A percentile compares a stretch with the other conserved stretches of the same genome.
Conservation (phyloP, 1,140 invertebrate species). For the Tetramorium parvispinum region DNA sequence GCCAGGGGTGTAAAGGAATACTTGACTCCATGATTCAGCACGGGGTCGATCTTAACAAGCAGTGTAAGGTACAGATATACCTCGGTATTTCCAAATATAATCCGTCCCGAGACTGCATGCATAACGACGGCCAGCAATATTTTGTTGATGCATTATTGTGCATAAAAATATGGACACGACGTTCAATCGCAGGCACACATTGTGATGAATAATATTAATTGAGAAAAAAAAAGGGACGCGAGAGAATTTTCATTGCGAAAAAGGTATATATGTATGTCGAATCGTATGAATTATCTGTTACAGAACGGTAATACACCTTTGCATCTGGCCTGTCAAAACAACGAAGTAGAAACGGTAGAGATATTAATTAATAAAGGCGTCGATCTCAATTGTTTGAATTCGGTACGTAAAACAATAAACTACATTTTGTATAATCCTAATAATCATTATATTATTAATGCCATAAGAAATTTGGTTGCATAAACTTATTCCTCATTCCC, state of each 20-base stretch:
- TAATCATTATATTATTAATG: neutral
- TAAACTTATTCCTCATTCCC: neutral
- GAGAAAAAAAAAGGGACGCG: neutral
- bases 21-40: constrained; percentile 89
- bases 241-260: neutral
- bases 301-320: constrained; percentile 92
- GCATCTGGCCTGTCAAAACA: constrained; percentile 91
- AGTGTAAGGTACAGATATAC: constrained; percentile 88
- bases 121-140: neutral
- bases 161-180: neutral
- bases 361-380: constrained; percentile 90
- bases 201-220: neutral
- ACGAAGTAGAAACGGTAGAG: constrained; percentile 90
- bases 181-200: neutral
- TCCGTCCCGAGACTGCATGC: neutral
- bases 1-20: constrained; percentile 90
- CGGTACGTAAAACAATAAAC: constrained; percentile 86
- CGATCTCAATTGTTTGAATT: constrained; percentile 90
- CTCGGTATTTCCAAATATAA: constrained; percentile 30
- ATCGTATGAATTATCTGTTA: constrained; percentile 67
- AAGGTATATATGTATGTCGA: neutral
- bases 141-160: neutral
- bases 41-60: constrained; percentile 89
- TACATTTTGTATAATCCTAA: neutral
- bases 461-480: neutral